Evolutionary conservation across 2,797 vertebrate genomes (phyloP).

Genomic region (Limnodromus scolopaceus): DNA sequence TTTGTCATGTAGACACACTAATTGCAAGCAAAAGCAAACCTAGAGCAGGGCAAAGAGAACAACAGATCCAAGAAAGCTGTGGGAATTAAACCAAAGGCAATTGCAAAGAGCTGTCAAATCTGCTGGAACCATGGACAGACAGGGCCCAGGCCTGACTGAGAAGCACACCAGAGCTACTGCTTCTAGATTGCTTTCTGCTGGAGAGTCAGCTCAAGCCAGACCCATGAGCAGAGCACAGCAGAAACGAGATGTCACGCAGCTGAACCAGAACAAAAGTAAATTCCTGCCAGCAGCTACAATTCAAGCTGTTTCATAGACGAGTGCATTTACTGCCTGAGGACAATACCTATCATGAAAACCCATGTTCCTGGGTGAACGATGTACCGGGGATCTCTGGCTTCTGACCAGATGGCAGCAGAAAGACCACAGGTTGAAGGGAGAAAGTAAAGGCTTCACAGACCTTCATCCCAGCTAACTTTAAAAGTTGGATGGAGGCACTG

Average conservation of each 20-base stretch:
- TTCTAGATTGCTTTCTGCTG: background rate
- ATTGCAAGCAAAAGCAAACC: background rate
- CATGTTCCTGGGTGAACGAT: background rate
- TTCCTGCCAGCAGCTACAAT: background rate
- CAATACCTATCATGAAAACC: background rate
- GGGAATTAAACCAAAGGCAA: background rate
- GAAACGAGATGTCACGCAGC: background rate
- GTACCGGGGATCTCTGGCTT: background rate
- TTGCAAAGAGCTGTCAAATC: background rate
- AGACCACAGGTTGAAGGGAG: background rate
- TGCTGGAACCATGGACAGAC: background rate
- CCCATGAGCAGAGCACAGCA: background rate
- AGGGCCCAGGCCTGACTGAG: background rate
- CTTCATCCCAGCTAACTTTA: background rate
- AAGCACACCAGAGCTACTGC: background rate
- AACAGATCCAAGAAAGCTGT: background rate
- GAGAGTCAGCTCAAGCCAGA: background rate
- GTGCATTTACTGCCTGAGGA: background rate
- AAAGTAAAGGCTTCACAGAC: background rate
- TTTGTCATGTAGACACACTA: background rate
- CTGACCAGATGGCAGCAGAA: background rate
- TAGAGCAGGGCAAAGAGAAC: background rate
- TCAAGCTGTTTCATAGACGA: background rate
- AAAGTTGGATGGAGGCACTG: background rate
- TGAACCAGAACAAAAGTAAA: background rate